Evolutionary conservation across 2,888 invertebrate species (phyloP).

Genomic region (Tachina lurida): DNA sequence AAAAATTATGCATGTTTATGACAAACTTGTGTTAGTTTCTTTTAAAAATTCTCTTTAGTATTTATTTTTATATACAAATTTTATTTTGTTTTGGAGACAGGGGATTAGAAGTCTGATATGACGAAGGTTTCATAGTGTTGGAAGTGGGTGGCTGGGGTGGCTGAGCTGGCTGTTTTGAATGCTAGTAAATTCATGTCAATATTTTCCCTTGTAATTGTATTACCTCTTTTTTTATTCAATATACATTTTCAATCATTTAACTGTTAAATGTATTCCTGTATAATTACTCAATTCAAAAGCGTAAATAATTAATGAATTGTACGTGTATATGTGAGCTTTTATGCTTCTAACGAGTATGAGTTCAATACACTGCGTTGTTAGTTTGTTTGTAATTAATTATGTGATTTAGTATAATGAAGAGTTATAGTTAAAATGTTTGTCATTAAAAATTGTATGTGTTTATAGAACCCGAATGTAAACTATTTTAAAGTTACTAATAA

Average conservation of each 20-base stretch:
- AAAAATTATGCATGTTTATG: slow-evolving; percentile 1
- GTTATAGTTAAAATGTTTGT: neutral
- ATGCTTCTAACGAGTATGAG: neutral
- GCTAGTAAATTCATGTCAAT: slow-evolving; percentile 38
- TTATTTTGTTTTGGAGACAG: slow-evolving; percentile 23
- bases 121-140: neutral
- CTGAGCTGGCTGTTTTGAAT: slow-evolving; percentile 31
- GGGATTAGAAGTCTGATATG: slow-evolving; percentile 9
- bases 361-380: slow-evolving; percentile 28
- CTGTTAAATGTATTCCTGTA: slow-evolving; percentile 60
- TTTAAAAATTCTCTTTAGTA: slow-evolving; percentile 12
- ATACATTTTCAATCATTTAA: slow-evolving; percentile 41
- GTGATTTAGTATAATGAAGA: slow-evolving; percentile 23
- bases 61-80: slow-evolving; percentile 12
- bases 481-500: too few species aligned
- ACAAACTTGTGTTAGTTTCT: slow-evolving; percentile 38
- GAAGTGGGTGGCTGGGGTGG: slow-evolving; percentile 18
- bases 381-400: slow-evolving; percentile 51
- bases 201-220: slow-evolving; percentile 33
- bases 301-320: slow-evolving; percentile 68
- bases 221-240: slow-evolving; percentile 15
- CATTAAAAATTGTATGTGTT: neutral
- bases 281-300: slow-evolving; percentile 70
- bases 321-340: slow-evolving; percentile 30
- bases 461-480: too few species aligned